Evolutionary conservation across 2,113 vertebrate species (phyloP).

Genomic region (Salminus brasiliensis): DNA sequence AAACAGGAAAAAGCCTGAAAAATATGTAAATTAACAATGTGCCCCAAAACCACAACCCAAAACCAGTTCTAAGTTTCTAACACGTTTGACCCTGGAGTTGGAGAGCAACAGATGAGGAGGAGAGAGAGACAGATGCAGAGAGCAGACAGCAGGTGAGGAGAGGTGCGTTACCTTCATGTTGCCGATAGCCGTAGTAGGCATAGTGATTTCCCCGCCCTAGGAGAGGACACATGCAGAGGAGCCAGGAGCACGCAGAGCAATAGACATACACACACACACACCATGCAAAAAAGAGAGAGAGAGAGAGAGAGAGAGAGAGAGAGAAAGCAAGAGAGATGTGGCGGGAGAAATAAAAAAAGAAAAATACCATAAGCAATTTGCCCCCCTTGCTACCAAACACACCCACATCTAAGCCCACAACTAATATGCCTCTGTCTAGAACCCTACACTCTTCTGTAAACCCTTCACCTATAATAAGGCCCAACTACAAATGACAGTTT

Average conservation of each 20-base stretch:
- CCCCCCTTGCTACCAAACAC: constrained; percentile 9
- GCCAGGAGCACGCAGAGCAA: constrained; percentile 88
- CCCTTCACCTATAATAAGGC: not conserved
- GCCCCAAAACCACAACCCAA: not conserved
- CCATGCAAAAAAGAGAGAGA: constrained; percentile 75
- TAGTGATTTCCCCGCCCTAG: constrained; percentile 97
- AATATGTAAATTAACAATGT: not conserved
- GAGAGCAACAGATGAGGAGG: not conserved
- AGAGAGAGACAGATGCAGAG: constrained; percentile 17
- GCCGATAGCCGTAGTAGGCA: constrained; percentile 93
- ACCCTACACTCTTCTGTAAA: not conserved
- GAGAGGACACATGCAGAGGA: constrained; percentile 85
- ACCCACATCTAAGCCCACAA: not conserved
- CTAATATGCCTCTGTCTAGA: not conserved
- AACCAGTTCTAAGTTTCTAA: too few relatives aligned
- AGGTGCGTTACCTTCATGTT: constrained; percentile 85
- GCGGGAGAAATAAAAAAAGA: constrained; percentile 33
- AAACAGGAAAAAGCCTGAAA: not conserved
- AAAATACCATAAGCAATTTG: constrained; percentile 39
- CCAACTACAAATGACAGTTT: too few relatives aligned
- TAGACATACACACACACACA: constrained; percentile 70
- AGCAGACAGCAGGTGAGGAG: constrained; percentile 51
- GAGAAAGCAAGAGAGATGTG: constrained; percentile 26
- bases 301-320: constrained; percentile 79
- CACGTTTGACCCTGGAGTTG: not conserved